These are phyloP conservation scores for Aphidius colemani DNA, from an alignment of 2,888 invertebrate genomes.

Conservation along the genomic window DNA sequence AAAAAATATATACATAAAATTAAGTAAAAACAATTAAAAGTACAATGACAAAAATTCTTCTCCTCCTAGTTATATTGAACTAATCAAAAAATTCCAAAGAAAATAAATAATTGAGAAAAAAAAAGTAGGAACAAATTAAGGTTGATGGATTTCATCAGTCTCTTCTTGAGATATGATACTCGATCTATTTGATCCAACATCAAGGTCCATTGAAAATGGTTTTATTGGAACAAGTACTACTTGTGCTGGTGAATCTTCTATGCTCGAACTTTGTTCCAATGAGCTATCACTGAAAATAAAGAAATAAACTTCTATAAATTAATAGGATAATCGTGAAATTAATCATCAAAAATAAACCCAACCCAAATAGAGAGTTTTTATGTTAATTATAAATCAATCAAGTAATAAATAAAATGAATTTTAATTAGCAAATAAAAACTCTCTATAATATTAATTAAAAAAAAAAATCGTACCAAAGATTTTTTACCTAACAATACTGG, in stretches of 20 bases:
- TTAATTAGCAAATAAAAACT: background rate
- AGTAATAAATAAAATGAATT: no score
- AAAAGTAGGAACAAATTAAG: slow-evolving; percentile 25
- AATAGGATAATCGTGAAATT: slow-evolving; percentile 41
- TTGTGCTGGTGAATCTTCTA: slow-evolving; percentile 54
- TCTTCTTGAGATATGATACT: slow-evolving; percentile 65
- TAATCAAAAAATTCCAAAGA: background rate
- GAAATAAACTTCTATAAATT: slow-evolving; percentile 55
- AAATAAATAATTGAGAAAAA: background rate
- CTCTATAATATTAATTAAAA: background rate
- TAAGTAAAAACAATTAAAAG: background rate
- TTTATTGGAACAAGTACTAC: slow-evolving; percentile 60
- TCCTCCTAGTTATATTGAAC: background rate
- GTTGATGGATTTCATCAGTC: slow-evolving; percentile 47
- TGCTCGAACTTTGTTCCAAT: slow-evolving; percentile 65
- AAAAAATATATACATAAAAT: no score
- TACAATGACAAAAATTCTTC: background rate
- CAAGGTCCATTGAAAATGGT: slow-evolving; percentile 69
- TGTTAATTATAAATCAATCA: background rate
- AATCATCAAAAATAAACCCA: background rate
- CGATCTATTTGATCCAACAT: slow-evolving; percentile 66
- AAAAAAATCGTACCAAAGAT: slow-evolving; percentile 43
- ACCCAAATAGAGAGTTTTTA: slow-evolving; percentile 8
- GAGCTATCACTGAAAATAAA: slow-evolving; percentile 64
- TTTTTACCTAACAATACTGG: slow-evolving; percentile 57